Evolutionary conservation across 1,140 invertebrate genomes (phyloP).

Genomic region (Scaptomyza pallida): DNA sequence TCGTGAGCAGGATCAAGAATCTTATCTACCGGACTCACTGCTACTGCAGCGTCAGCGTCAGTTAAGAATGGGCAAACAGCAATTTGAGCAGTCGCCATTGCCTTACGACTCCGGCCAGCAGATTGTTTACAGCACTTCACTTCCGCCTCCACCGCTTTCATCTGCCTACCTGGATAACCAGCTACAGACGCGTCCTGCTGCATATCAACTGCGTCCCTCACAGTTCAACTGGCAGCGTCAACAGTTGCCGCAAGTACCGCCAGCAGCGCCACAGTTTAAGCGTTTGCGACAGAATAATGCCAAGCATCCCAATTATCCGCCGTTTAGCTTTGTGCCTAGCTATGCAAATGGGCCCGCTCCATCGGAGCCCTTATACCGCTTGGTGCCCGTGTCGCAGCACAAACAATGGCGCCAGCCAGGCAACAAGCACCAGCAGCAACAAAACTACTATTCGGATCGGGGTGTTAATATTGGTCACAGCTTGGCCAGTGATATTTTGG

Average conservation of each 20-base stretch:
- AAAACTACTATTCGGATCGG: conserved; percentile 59
- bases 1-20: conserved; percentile 83
- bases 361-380: conserved; percentile 63
- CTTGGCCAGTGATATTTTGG: conserved; percentile 62
- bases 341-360: conserved; percentile 53
- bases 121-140: conserved; percentile 29
- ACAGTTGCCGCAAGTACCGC: conserved; percentile 13
- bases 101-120: conserved; percentile 26
- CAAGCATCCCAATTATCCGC: conserved; percentile 48
- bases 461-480: conserved; percentile 63
- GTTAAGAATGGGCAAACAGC: conserved; percentile 53
- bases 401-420: conserved; percentile 56
- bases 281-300: conserved; percentile 42
- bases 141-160: conserved; percentile 36
- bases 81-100: conserved; percentile 4
- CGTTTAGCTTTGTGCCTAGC: conserved; percentile 59
- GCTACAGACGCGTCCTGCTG: conserved; percentile 27
- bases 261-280: conserved; percentile 49
- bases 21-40: conserved; percentile 64
- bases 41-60: conserved; percentile 46
- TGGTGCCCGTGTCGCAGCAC: conserved; percentile 72
- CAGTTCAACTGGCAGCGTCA: conserved; percentile 58
- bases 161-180: conserved; percentile 58
- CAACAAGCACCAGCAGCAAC: conserved; percentile 57
- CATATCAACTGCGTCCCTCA: conserved; percentile 51